A percentile compares a stretch with the other conserved stretches of the same genome.
Evolutionary conservation across 2,797 vertebrate genomes (phyloP).

Genomic region (Siniperca scherzeri): DNA sequence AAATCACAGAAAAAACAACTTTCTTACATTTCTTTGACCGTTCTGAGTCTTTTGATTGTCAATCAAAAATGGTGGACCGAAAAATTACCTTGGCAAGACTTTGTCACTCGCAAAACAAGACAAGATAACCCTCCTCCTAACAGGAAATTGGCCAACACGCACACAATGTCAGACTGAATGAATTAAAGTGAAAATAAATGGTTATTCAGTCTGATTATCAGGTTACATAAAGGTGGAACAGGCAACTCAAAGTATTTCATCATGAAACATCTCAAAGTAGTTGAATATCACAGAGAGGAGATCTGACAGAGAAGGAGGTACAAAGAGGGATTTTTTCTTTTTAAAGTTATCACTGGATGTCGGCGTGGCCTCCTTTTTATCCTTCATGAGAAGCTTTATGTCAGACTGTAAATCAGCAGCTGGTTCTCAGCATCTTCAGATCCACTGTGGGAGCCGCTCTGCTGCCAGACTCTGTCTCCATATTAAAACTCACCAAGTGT

Average conservation of each 20-base stretch:
- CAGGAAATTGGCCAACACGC: background rate
- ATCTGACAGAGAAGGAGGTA: background rate
- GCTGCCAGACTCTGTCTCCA: slow-evolving; percentile 13
- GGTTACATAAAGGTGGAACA: background rate
- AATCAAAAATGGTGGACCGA: background rate
- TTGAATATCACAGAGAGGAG: background rate
- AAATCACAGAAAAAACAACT: too few species aligned
- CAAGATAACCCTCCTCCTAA: background rate
- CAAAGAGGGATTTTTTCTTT: background rate
- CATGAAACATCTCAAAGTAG: background rate
- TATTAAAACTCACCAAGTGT: slow-evolving; percentile 21
- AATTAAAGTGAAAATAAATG: background rate
- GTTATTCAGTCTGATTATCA: background rate
- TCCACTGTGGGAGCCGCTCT: slow-evolving; percentile 35
- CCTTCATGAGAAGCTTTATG: slow-evolving; percentile 20
- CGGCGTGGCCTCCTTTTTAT: slow-evolving; percentile 4
- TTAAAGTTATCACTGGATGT: background rate
- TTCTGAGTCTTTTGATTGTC: background rate
- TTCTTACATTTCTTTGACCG: background rate
- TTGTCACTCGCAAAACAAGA: background rate
- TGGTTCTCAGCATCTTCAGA: slow-evolving; percentile 31
- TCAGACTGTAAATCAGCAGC: slow-evolving; percentile 15
- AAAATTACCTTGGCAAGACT: background rate
- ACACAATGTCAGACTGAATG: background rate
- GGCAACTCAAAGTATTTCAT: background rate